Conservation (phyloP, 2,797 vertebrate species). For the Botia kubotai region DNA sequence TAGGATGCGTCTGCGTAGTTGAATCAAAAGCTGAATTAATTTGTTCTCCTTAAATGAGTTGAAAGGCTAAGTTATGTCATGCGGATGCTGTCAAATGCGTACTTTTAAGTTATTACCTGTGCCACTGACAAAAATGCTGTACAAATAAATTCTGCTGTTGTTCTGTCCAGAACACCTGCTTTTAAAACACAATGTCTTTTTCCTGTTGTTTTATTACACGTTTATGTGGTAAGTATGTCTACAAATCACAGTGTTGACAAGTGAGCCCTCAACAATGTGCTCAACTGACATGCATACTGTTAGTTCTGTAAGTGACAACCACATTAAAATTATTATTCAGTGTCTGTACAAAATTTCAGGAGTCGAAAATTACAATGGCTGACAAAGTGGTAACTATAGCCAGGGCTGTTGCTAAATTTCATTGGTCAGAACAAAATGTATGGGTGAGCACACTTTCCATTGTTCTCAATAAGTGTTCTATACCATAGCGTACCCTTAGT, state of each 20-base stretch:
- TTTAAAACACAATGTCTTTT: slow-evolving; percentile 26
- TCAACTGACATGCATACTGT: slow-evolving; percentile 7
- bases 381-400: slow-evolving; percentile 12
- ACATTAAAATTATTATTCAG: slow-evolving; percentile 16
- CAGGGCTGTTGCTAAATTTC: neutral
- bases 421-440: neutral
- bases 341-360: neutral
- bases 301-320: slow-evolving; percentile 17
- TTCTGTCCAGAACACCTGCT: slow-evolving; percentile 24
- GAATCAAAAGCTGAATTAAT: slow-evolving; percentile 12
- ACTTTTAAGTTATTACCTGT: slow-evolving; percentile 2
- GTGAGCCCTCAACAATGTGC: slow-evolving; percentile 6
- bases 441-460: neutral
- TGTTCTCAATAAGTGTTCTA: neutral
- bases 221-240: slow-evolving; percentile 30
- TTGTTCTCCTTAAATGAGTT: neutral
- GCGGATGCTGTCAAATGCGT: neutral
- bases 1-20: neutral
- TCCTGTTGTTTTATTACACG: slow-evolving; percentile 18
- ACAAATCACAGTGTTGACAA: slow-evolving; percentile 40
- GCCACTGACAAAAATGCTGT: neutral
- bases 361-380: neutral
- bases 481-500: neutral
- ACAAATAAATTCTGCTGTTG: neutral
- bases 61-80: neutral